Base-by-base conservation (phyloP, 2,888 invertebrate species). In the Ellobium chinense region DNA sequence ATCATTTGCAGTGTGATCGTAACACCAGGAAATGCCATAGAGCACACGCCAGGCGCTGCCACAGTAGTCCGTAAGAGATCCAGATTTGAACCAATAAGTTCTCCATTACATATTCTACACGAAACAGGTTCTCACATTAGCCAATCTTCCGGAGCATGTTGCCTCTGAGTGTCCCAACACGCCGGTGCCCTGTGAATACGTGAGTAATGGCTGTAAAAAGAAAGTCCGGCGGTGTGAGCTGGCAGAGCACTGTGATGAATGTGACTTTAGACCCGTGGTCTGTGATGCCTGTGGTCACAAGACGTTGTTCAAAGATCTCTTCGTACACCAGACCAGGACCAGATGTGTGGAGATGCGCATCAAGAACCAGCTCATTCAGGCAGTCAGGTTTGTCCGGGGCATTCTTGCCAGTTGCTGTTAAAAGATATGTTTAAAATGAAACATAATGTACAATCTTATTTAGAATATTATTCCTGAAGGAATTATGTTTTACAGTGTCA, bases 201-300 rank as follows among this genome's bases (percentile, higher is more conserved):
- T 68, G 34, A 31, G 62, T 1, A 83, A 83, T 68, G 89, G 89
- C 31, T 89, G 89, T 56, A 73, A 75, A 63, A 86, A 84, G 70
- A 87, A 82, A 18, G 83, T 89, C 1, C 82, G 82, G 29, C 82
- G 89, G 0, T 79, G 84, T 63, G 88, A 89, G 56, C 65, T 87
- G 3, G 73, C 73, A 14, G 86, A 84, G 29, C 89, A 89, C 72
- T 62, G 80, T 9, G 85, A 87, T 9, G 87, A 89, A 72, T 89
- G 89, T 81, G 86, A 88, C 54, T 87, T 78, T 75, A 78, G 82
- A 7, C 68, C 70, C 14, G 88, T 89, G 34, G 83, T 84, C 39
- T 89, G 89, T 78, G 89, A 89, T 65, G 89, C 89, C 0, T 89
- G 89, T 81, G 88, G 87, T 21, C 66, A 84, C 37, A 72, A 74